Percentiles rank a stretch among this genome's conserved stretches.
Conservation (phyloP, 1,140 invertebrate genomes). For the Aricia agestis region DNA sequence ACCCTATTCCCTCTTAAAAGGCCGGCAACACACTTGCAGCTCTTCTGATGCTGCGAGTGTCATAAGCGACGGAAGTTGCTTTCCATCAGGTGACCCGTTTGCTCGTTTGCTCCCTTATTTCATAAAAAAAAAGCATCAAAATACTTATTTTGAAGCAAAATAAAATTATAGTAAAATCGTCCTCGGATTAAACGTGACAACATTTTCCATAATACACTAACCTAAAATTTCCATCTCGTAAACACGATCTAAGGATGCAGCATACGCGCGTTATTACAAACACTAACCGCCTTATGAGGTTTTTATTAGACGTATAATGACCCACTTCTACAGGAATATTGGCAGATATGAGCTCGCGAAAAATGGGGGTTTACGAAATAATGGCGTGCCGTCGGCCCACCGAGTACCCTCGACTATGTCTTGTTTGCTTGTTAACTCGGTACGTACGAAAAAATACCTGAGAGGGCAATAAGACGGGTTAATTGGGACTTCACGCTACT, state of each 20-base stretch:
- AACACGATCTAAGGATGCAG: background rate
- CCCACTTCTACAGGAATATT: background rate
- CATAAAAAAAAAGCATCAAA: background rate
- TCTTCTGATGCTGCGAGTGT: too few relatives aligned
- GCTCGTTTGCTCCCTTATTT: too few relatives aligned
- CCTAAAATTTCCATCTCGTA: constrained; percentile 8
- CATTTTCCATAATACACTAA: constrained; percentile 2
- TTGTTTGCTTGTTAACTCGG: background rate
- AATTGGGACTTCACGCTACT: background rate
- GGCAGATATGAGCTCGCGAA: constrained; percentile 2
- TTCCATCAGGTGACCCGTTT: too few relatives aligned
- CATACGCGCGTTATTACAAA: background rate
- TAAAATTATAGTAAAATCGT: too few relatives aligned
- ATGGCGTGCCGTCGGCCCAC: background rate
- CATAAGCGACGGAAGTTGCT: too few relatives aligned
- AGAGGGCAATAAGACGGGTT: background rate
- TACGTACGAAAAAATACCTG: constrained; percentile 1
- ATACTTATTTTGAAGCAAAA: too few relatives aligned
- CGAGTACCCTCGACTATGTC: background rate
- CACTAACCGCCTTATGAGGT: background rate
- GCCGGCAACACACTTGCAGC: too few relatives aligned
- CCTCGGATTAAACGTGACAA: background rate
- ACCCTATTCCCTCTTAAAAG: too few relatives aligned
- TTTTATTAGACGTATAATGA: constrained; percentile 3
- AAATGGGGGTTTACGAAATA: constrained; percentile 3